Evolutionary conservation across 2,797 vertebrate species (phyloP), one percentile per base, ranked within the genome.

Genomic region (Alca torda): DNA sequence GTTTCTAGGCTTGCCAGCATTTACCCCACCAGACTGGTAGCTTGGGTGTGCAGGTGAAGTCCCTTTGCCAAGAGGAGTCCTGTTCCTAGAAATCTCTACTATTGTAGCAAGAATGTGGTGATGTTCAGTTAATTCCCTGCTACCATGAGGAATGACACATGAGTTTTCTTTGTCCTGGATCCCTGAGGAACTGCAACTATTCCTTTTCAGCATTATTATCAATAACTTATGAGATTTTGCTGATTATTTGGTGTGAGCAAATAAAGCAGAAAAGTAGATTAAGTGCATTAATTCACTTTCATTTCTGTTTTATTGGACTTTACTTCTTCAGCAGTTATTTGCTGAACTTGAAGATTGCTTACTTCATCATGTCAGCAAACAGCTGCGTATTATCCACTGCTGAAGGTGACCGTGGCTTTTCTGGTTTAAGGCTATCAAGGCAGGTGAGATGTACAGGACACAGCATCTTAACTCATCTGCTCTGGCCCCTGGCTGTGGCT

Each of bases 211-310:
- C 2, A 30, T 50, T 88, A 54, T 41, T 95, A 76, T 88, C 30
- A 75, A 72, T 80, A 86, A 86, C 26, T 68, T 73, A 2, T 4
- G 76, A 76, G 80, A 75, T 78, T 84, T 77, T 90, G 24, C 56
- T 84, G 57, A 72, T 82, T 65, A 91, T 94, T 86, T 93, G 30
- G 51, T 73, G 46, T 0, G 4, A 93, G 60, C 23, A 75, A 95
- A 81, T 95, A 53, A 93, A 81, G 53, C 13, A 13, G 57, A 84
- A 81, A 90, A 88, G 85, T 68, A 78, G 72, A 95, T 93, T 91
- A 90, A 75, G 56, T 63, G 54, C 37, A 77, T 72, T 90, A 88
- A 86, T 80, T 85, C 60, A 57, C n/a, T 57, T 83, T 56, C 16
- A 75, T 93, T 79, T 88, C 54, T 33, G 14, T 84, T 93, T 91